phyloP scores from a whole-genome alignment of 2,113 vertebrate species.

The Cinclus mexicanus region DNA sequence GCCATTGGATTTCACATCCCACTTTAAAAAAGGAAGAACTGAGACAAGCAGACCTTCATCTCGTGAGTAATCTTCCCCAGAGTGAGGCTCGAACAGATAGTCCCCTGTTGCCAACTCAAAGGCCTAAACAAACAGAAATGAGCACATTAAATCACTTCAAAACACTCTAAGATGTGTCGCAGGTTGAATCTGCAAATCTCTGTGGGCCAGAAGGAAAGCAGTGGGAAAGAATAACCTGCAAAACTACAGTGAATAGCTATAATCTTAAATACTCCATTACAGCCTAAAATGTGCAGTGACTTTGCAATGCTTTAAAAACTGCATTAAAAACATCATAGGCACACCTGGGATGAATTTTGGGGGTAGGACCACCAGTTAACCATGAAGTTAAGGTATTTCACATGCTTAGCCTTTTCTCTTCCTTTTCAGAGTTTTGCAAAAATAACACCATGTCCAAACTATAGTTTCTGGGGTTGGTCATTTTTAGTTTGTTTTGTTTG shows the following conservation, averaged over 20 bases:
- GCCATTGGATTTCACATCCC: background rate
- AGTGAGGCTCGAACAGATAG: slow-evolving; percentile 96
- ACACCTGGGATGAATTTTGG: background rate
- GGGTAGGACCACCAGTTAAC: background rate
- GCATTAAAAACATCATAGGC: background rate
- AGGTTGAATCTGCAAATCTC: background rate
- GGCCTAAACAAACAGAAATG: slow-evolving; percentile 71
- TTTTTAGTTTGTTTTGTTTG: background rate
- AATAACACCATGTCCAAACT: background rate
- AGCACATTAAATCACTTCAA: background rate
- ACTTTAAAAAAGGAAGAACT: background rate
- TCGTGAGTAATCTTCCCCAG: slow-evolving; percentile 93
- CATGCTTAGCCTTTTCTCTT: rapidly evolving
- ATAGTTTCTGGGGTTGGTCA: background rate
- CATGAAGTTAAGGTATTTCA: background rate
- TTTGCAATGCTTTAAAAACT: background rate
- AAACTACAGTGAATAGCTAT: background rate
- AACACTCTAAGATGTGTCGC: background rate
- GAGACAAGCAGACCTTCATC: slow-evolving; percentile 87
- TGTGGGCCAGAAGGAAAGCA: background rate
- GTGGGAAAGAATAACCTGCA: background rate
- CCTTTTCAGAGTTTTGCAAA: background rate
- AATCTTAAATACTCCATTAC: background rate
- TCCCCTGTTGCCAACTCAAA: slow-evolving; percentile 96
- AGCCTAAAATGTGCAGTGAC: background rate